Base-by-base conservation (phyloP, 2,888 invertebrate species). In the Dryomyza anilis region DNA sequence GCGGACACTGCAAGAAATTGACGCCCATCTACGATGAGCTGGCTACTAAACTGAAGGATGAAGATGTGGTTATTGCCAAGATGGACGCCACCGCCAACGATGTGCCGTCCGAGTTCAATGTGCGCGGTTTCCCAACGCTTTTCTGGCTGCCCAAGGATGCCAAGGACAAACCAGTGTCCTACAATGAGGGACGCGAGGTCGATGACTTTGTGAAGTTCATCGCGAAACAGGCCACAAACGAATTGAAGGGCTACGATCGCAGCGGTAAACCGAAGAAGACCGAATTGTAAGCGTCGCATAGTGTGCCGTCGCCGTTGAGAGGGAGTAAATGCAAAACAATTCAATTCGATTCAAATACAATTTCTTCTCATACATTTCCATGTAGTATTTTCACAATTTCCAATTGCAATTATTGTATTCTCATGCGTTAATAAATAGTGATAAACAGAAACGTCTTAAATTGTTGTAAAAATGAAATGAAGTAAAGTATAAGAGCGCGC, bases 71-170 rank as follows among this genome's bases (percentile, higher is more conserved):
- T 70, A 95, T 99, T 75, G 94, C 97, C 1, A 99, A 99, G 84
- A 94, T 99, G 86, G 99, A 99, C 84, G 98, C 98, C 14, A 98
- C 98, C 12, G 95, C 95, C 71, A 99, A 99, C 83, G 99, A 99
- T 86, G 98, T 98, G 75, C 96, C 98, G 70, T 86, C 91, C 70
- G 82, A 83, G 72, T 99, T 88, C 83, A 94, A 97, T 77, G 99
- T 99, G 10, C 89, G 91, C 66, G 99, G 99, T 10, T 99, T 98
- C 90, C 99, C 99, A 64, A 99, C 98, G 5, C 87, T 99, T 67
- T 99, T 88, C 88, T 99, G 96, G 96, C 88, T 91, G 69, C 93
- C 97, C 12, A 96, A 94, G 83, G 90, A 93, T 76, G 83, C 85
- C 57, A 92, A 93, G 81, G 84, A 88, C 76, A 88, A 86, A 69